These are phyloP conservation scores for Enteromius thamalakanensis DNA, from an alignment of 2,797 vertebrate genomes.

Conservation along the genomic window DNA sequence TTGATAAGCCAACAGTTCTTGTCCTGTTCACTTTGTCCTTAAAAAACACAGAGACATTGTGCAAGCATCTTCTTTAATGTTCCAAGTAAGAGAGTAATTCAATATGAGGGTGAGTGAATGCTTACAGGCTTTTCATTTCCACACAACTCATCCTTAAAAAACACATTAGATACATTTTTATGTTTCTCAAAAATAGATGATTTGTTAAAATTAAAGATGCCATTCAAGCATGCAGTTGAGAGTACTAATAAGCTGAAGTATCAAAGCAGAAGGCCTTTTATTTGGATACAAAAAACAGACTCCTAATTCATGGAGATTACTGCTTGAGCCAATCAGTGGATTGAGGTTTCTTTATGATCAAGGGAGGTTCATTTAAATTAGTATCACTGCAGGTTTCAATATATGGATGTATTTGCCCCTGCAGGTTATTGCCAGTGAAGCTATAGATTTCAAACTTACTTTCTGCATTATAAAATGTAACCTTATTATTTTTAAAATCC, in stretches of 20 bases:
- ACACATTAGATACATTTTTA: not conserved
- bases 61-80: not conserved
- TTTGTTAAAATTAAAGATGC: slow-evolving; percentile 6
- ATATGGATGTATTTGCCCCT: slow-evolving; percentile 64
- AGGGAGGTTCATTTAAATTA: not conserved
- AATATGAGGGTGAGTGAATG: not conserved
- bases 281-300: not conserved
- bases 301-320: slow-evolving; percentile 2
- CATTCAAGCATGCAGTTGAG: not conserved
- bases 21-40: not conserved
- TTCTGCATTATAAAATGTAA: slow-evolving; percentile 63
- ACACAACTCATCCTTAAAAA: not conserved
- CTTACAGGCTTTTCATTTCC: not conserved
- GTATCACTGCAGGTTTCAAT: slow-evolving; percentile 54
- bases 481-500: slow-evolving; percentile 60
- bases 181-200: not conserved
- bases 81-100: not conserved
- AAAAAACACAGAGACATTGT: not conserved
- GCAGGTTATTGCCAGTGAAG: slow-evolving; percentile 57
- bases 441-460: slow-evolving; percentile 56
- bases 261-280: not conserved
- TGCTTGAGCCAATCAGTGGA: slow-evolving; percentile 41
- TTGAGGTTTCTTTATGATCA: slow-evolving; percentile 20
- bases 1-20: not conserved
- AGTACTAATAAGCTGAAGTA: not conserved